Base-by-base conservation (phyloP, 53 echinoderm and acorn worm species). In the Astropecten irregularis region DNA sequence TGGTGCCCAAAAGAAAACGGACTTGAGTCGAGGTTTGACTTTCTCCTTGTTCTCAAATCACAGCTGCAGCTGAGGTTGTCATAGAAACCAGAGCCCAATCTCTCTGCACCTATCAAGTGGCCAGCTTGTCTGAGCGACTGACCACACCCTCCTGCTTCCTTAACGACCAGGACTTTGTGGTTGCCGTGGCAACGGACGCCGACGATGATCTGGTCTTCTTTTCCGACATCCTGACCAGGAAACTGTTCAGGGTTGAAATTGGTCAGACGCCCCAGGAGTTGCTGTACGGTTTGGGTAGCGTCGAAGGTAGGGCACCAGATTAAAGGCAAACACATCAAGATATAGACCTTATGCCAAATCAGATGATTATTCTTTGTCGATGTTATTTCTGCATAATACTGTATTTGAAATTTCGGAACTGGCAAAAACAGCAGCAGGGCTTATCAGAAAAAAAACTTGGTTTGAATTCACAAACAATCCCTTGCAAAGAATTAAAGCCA, bases 151-250 rank as follows among this genome's bases (percentile, higher is more conserved):
- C 31, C 38, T 90, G 92, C 71, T 86, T 97, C 33, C 85, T 96
- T 20, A 34, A 65, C 2, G 52, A 87, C 2, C 87, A 81, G 18
- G 48, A 68, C 22, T 92, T 90, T 47, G 91, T 82, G 7, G 92
- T 92, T 20, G 94, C 92, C 0, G 15, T 97, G 38, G 90, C 92
- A 16, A 83, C 87, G 9, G 97, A 97, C 30, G 85, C 89, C 9
- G 51, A 72, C 27, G 91, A 91, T 19, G 58, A 85, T 13, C 15
- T 90, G 6, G 40, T 94, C 19, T 97, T 94, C 72, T 97, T 83
- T 65, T 91, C 92, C 19, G 97, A 97, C 62, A 63, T 88, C 22
- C 47, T 21, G 25, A 44, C 56, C 16, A 68, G 88, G 49, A 81
- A 71, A 14, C 68, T 95, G 3, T 70, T 49, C 20, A 29, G 52